Base-by-base conservation (phyloP, 2,888 invertebrate genomes). In the Chironomus riparius region DNA sequence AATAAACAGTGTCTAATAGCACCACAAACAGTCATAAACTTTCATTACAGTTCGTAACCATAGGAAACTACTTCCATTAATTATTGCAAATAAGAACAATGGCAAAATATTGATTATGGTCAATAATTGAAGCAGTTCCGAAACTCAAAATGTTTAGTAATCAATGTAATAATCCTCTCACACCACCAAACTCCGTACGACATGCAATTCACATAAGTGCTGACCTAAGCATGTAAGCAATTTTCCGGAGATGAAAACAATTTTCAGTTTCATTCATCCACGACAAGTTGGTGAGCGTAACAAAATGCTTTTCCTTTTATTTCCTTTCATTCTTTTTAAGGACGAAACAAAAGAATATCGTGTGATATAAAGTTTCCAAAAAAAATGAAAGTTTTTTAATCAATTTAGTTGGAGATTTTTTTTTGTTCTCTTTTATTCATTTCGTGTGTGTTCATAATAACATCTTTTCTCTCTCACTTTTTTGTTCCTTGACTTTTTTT, bases 381-480 rank as follows among this genome's bases (percentile, higher is more conserved):
- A 56, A 18, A 15, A 70, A 70, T 15, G 18, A 71, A 71, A 71
- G n/a, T 71, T 71, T 71, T 71, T 71, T 71, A 71, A 71, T 71
- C 71, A 71, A 71, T 71, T 71, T 71, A 56, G 50, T 56, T 56
- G 2, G n/a, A 56, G 71, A 71, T 28, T 71, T 56, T 56, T 50
- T 15, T 56, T 56, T n/a, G 28, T 38, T 38, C 38, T 38, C 10
- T 38, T 38, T 10, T 10, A 38, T 7, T 38, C 2, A 10, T 7
- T 38, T 38, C 38, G 38, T 38, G 38, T 38, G 38, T 38, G 38
- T 2, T 7, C 10, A 69, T 47, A 18, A 22, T n/a, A 70, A 47
- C 18, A 47, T 70, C 22, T 47, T 24, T 10, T 38, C 28, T 28
- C 28, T 28, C 4, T 28, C 28, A 3, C 22, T 28, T 10, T 38